Base-by-base conservation (phyloP, 2,797 vertebrate genomes). In the Vultur gryphus region DNA sequence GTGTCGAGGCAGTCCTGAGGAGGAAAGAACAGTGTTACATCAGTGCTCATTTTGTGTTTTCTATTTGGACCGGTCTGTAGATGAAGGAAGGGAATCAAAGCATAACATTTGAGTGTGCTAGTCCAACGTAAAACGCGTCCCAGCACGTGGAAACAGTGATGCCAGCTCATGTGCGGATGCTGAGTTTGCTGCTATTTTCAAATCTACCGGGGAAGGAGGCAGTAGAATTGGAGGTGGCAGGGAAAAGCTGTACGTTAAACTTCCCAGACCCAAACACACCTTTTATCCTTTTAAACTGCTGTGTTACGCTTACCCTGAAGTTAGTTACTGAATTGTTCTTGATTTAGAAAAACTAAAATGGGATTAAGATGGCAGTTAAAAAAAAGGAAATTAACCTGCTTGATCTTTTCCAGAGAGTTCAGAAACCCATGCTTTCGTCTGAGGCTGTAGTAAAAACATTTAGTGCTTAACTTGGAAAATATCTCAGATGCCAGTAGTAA, bases 391-490 rank as follows among this genome's bases (percentile, higher is more conserved):
- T 82, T 67, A 72, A 62, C 33, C 92, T 88, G 31, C 66, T 84
- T 90, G 88, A 84, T 93, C 66, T 89, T 66, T 93, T 82, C 58
- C 81, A 76, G 88, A 6, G 64, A 62, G 70, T 51, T 92, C 62
- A 86, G 86, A 89, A 82, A 35, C 26, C 39, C 12, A 4, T 20
- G 77, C 57, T 90, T 80, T 82, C 75, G 54, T 96, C 39, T 75
- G 69, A 84, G 77, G 46, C 80, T 25, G 73, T 26, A 73, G 51
- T 66, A 31, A 70, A 95, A 93, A 13, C 92, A 66, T 75, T 20
- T 21, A 62, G 77, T 62, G 77, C 95, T 90, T 71, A n/a, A 52
- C 58, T 93, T 76, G 73, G 94, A 10, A 29, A 14, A 69, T 69
- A 37, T 88, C 55, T 90, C 5, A 1, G 54, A 18, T 51, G 33